phyloP scores from a whole-genome alignment of 2,113 vertebrate species.

The Meles meles region DNA sequence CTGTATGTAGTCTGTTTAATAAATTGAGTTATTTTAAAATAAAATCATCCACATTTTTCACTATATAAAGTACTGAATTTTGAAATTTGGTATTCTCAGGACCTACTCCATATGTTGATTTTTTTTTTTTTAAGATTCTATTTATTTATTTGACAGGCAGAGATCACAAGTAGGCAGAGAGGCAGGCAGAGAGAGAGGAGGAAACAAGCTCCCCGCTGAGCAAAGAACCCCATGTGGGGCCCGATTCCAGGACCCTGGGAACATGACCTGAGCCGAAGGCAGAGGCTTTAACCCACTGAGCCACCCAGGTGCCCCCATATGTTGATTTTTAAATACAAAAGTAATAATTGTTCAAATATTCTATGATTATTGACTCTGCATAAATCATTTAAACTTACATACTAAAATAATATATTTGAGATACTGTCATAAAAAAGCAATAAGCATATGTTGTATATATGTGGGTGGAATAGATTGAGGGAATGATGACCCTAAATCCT shows the following conservation, averaged over 20 bases:
- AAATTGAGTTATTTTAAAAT: background rate
- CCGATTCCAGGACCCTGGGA: too few relatives aligned
- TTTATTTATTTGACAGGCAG: too few relatives aligned
- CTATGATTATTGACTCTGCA: background rate
- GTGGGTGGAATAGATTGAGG: background rate
- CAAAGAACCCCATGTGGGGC: too few relatives aligned
- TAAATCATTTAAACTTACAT: background rate
- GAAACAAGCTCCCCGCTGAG: too few relatives aligned
- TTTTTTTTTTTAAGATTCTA: too few relatives aligned
- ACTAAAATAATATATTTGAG: background rate
- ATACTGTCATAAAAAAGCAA: background rate
- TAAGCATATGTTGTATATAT: background rate
- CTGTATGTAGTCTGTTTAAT: background rate
- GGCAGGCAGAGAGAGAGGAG: too few relatives aligned
- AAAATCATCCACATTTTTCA: background rate
- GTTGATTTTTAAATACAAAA: background rate
- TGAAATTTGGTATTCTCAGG: background rate
- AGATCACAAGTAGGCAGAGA: too few relatives aligned
- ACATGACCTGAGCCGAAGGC: too few relatives aligned
- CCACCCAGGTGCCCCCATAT: too few relatives aligned
- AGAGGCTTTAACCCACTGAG: too few relatives aligned
- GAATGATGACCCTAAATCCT: background rate
- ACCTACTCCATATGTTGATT: background rate
- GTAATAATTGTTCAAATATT: background rate
- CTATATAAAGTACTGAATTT: background rate